phyloP scores from a whole-genome alignment of 2,888 invertebrate species.

The Pharmacophagus antenor region DNA sequence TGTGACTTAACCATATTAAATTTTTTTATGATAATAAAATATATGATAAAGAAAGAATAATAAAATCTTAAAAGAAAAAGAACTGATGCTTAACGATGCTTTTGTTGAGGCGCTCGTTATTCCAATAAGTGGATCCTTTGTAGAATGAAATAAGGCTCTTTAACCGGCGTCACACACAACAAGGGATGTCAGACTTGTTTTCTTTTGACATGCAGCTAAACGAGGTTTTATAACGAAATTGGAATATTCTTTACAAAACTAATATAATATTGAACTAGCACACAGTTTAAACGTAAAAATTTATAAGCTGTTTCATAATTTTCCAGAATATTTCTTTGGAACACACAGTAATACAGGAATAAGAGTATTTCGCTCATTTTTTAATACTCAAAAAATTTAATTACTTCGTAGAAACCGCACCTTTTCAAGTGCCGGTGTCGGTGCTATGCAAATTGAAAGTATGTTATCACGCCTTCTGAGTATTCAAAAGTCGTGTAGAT shows the following conservation, averaged over 20 bases:
- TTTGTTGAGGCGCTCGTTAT: constrained; percentile 25
- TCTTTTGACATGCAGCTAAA: constrained; percentile 8
- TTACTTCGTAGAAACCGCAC: not conserved
- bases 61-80: constrained; percentile 44
- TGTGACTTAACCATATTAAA: no score
- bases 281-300: not conserved
- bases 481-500: not conserved
- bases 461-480: not conserved
- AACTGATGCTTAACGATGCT: constrained; percentile 22
- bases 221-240: not conserved
- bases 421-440: not conserved
- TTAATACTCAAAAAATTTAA: not conserved
- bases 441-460: not conserved
- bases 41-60: no score
- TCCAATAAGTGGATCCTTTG: constrained; percentile 26
- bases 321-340: not conserved
- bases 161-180: constrained; percentile 17
- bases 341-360: not conserved
- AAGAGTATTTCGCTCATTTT: not conserved
- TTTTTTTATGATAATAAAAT: no score
- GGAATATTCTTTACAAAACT: not conserved
- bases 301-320: not conserved
- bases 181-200: constrained; percentile 12
- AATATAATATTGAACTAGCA: not conserved
- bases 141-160: constrained; percentile 24